Conservation (phyloP, 2,888 invertebrate genomes). For the Lithophane leautieri region DNA sequence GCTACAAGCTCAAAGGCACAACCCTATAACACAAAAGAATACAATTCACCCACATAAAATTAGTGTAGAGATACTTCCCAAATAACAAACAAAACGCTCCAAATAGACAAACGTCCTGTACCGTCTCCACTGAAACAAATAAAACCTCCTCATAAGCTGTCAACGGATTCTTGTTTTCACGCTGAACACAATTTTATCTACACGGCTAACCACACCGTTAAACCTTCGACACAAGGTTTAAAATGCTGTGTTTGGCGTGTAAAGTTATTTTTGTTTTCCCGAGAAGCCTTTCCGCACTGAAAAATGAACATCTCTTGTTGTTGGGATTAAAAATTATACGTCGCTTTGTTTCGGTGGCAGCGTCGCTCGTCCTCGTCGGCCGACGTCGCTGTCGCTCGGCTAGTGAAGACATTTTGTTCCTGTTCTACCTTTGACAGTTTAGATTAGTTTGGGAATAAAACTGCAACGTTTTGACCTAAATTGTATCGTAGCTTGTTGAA, state of each 20-base stretch:
- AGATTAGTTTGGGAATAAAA: constrained; percentile 63
- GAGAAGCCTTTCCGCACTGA: constrained; percentile 78
- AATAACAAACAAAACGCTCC: constrained; percentile 49
- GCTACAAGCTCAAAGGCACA: background rate
- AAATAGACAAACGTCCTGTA: constrained; percentile 58
- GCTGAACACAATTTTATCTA: constrained; percentile 51
- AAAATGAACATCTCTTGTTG: constrained; percentile 87
- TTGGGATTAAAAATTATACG: constrained; percentile 88
- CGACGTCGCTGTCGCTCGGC: constrained; percentile 22
- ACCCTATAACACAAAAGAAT: background rate
- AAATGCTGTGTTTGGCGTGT: constrained; percentile 56
- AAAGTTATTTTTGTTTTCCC: constrained; percentile 57
- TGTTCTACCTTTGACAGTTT: constrained; percentile 62
- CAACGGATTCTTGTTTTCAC: constrained; percentile 76
- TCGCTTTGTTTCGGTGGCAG: constrained; percentile 75
- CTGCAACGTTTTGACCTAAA: constrained; percentile 42
- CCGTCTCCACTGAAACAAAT: constrained; percentile 73
- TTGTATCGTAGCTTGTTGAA: background rate
- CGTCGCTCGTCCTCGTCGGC: constrained; percentile 28
- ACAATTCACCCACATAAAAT: constrained; percentile 39
- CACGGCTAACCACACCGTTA: constrained; percentile 58
- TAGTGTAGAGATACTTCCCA: constrained; percentile 36
- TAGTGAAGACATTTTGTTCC: constrained; percentile 52
- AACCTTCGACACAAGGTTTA: constrained; percentile 63
- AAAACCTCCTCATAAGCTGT: constrained; percentile 84